Conservation (phyloP, 1,140 invertebrate species). For the Acromyrmex echinatior region DNA sequence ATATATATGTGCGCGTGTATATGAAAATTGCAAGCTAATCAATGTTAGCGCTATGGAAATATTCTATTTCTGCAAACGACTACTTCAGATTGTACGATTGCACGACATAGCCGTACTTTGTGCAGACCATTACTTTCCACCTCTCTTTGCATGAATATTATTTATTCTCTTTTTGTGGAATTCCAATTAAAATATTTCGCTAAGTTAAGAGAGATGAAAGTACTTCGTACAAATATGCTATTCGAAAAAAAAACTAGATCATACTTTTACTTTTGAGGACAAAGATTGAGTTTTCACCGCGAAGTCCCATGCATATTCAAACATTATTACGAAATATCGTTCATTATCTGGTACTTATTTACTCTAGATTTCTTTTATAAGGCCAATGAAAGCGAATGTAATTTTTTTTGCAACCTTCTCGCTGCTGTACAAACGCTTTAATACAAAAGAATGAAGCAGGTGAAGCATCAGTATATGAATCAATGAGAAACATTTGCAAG, state of each 20-base stretch:
- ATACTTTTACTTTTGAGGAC: background rate
- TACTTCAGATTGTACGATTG: conserved; percentile 8
- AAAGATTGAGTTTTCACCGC: background rate
- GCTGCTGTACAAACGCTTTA: background rate
- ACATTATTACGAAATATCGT: conserved; percentile 35
- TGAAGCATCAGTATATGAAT: background rate
- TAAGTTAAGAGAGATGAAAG: conserved; percentile 40
- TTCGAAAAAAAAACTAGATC: background rate
- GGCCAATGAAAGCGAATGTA: background rate
- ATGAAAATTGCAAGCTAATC: background rate
- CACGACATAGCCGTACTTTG: background rate
- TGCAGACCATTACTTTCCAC: background rate
- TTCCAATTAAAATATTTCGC: conserved; percentile 52
- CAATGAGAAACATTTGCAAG: background rate
- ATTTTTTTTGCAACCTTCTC: background rate
- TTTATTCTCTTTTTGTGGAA: conserved; percentile 20
- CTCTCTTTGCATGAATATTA: conserved; percentile 10
- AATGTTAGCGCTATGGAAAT: background rate
- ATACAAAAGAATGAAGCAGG: background rate
- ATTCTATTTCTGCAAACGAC: background rate
- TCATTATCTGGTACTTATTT: conserved; percentile 39
- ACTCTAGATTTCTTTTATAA: conserved; percentile 5
- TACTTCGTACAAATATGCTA: background rate
- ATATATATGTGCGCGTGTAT: no score
- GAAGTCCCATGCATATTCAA: background rate